phyloP scores from a whole-genome alignment of 2,797 vertebrate species.

The Sebastes hopkinsi region DNA sequence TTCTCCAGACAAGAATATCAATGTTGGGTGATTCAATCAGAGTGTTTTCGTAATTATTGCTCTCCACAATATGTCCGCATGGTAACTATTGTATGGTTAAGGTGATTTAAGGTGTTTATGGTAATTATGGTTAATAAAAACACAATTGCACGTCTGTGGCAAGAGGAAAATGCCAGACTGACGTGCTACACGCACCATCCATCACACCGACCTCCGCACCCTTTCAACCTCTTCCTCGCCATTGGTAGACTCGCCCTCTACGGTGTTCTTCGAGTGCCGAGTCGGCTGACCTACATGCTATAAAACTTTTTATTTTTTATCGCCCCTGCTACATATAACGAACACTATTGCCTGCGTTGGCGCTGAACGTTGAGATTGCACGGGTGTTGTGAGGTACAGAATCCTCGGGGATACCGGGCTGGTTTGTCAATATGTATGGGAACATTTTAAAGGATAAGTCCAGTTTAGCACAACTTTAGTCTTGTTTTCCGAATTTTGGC shows the following conservation, averaged over 20 bases:
- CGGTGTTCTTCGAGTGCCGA: rapidly evolving
- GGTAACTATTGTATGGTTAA: not conserved
- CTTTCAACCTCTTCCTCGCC: not conserved
- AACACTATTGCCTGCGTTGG: not conserved
- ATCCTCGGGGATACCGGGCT: not conserved
- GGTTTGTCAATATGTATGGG: not conserved
- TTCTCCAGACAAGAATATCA: not conserved
- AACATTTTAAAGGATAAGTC: not conserved
- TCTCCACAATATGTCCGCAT: not conserved
- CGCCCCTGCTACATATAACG: not conserved
- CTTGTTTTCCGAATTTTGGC: not conserved
- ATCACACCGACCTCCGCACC: not conserved
- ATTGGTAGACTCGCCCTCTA: not conserved
- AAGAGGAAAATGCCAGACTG: not conserved
- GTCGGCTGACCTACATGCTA: rapidly evolving
- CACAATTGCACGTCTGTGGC: not conserved
- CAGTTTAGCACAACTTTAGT: not conserved
- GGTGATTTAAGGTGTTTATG: not conserved
- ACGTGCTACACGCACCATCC: not conserved
- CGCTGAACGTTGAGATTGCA: not conserved
- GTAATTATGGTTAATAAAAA: not conserved
- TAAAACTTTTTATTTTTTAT: not conserved
- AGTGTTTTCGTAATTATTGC: not conserved
- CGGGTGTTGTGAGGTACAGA: not conserved
- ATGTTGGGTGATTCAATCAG: not conserved